A percentile compares a stretch with the other conserved stretches of the same genome.
Evolutionary conservation across 1,140 invertebrate genomes (phyloP).

Genomic region (Lepidurus packardi): DNA sequence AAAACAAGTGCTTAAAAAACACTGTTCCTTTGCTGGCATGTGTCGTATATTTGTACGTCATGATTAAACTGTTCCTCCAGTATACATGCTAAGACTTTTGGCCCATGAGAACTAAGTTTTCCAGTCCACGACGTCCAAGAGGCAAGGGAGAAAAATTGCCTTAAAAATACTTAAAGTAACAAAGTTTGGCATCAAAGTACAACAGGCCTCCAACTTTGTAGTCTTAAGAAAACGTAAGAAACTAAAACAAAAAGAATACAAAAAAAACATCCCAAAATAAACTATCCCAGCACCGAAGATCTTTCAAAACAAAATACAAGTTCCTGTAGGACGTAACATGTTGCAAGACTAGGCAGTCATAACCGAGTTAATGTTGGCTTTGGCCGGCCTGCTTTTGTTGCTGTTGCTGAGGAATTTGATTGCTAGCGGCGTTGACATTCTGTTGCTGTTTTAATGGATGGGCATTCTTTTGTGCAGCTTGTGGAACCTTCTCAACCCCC

Average conservation of each 20-base stretch:
- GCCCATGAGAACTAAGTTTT: too few relatives aligned
- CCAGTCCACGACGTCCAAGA: too few relatives aligned
- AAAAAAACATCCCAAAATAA: background rate
- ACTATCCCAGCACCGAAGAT: background rate
- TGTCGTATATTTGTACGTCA: background rate
- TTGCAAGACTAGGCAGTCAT: background rate
- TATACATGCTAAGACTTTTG: background rate
- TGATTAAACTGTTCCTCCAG: background rate
- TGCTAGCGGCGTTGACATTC: background rate
- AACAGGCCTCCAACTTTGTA: background rate
- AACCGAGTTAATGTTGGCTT: background rate
- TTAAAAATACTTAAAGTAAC: too few relatives aligned
- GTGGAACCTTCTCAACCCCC: conserved; percentile 27
- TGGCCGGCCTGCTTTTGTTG: background rate
- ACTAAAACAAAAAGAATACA: background rate
- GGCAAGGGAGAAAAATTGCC: too few relatives aligned
- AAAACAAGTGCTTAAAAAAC: too few relatives aligned
- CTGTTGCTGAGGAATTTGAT: background rate
- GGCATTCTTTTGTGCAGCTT: conserved; percentile 32
- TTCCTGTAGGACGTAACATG: background rate
- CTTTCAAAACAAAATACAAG: background rate
- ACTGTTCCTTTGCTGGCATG: background rate
- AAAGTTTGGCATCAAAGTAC: conserved; percentile 13
- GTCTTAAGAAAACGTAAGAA: background rate
- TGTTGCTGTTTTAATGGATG: background rate